Conservation (phyloP, 2,888 invertebrate species). For the Polyommatus icarus region DNA sequence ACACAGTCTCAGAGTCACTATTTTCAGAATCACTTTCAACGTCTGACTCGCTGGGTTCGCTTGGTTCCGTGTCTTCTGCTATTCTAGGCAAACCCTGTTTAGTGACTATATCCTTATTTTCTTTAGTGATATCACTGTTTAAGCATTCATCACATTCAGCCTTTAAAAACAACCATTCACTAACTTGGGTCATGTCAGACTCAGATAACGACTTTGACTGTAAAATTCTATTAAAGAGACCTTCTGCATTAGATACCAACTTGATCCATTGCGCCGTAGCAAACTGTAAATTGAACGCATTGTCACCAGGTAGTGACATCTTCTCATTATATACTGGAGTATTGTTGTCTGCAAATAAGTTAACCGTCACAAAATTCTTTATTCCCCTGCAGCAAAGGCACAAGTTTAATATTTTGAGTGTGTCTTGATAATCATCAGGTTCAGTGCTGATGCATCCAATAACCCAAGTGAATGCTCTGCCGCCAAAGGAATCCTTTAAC, state of each 20-base stretch:
- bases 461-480: conserved; percentile 86
- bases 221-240: conserved; percentile 88
- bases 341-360: conserved; percentile 84
- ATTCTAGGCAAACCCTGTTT: conserved; percentile 75
- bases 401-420: conserved; percentile 84
- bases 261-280: conserved; percentile 91
- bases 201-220: conserved; percentile 85
- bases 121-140: conserved; percentile 76
- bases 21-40: conserved; percentile 82
- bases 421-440: conserved; percentile 84
- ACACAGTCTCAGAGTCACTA: conserved; percentile 82
- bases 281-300: conserved; percentile 87
- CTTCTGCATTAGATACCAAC: conserved; percentile 91
- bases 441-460: conserved; percentile 87
- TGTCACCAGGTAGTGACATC: conserved; percentile 57
- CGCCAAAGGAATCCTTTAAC: conserved; percentile 87
- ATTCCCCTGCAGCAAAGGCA: conserved; percentile 84
- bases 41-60: conserved; percentile 81
- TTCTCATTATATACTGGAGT: conserved; percentile 77
- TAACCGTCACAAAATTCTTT: conserved; percentile 86
- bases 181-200: conserved; percentile 85
- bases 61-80: conserved; percentile 79
- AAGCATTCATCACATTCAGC: conserved; percentile 93
- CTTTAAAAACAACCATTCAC: conserved; percentile 91
- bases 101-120: conserved; percentile 65